phyloP scores from a whole-genome alignment of 2,113 vertebrate species.

The Brachypteracias leptosomus region DNA sequence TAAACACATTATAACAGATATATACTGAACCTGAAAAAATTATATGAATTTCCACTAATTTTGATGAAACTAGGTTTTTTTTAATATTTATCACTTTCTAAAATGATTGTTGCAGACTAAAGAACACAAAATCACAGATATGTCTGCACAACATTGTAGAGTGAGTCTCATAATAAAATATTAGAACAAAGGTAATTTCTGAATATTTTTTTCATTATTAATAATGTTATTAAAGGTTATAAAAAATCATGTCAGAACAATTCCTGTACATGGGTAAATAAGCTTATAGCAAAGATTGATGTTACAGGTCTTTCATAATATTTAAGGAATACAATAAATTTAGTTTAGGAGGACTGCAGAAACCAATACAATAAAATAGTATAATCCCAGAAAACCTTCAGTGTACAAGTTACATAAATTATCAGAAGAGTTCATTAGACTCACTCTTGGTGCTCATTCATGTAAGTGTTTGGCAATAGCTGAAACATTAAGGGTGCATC shows the following conservation, averaged over 20 bases:
- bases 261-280: neutral
- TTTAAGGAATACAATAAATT: neutral
- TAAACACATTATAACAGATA: neutral
- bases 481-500: neutral
- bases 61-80: neutral
- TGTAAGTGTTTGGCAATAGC: neutral
- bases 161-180: neutral
- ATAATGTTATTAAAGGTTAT: neutral
- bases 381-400: neutral
- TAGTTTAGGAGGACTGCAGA: neutral
- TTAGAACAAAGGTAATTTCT: neutral
- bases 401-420: neutral
- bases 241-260: neutral
- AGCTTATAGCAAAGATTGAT: neutral
- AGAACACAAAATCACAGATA: neutral
- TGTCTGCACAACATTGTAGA: neutral
- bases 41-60: neutral
- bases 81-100: neutral
- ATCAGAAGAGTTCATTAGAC: neutral
- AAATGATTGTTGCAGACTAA: neutral
- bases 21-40: neutral
- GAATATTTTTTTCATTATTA: conserved; percentile 12
- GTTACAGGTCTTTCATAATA: neutral
- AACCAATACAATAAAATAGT: neutral
- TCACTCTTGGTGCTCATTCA: neutral